phyloP scores from a whole-genome alignment of 2,888 invertebrate genomes.

The Drosophila histrio region DNA sequence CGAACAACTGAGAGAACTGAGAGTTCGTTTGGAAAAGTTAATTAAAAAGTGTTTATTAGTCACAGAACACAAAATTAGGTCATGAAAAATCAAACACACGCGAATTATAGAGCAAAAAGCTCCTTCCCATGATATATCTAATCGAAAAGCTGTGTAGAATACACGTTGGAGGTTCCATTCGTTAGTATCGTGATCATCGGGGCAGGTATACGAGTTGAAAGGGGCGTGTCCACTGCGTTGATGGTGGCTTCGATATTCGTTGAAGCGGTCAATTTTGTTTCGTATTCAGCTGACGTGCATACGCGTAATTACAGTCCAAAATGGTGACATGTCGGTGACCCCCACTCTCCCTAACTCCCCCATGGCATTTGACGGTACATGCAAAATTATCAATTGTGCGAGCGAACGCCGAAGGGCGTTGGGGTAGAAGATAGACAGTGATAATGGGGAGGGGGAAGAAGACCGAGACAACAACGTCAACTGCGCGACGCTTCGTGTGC shows the following conservation, averaged over 20 bases:
- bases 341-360: neutral
- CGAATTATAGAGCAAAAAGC: conserved; percentile 42
- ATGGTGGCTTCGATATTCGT: conserved; percentile 55
- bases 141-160: conserved; percentile 47
- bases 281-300: conserved; percentile 57
- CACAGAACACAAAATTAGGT: conserved; percentile 43
- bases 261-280: conserved; percentile 53
- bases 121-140: conserved; percentile 26
- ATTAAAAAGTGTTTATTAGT: conserved; percentile 35
- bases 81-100: conserved; percentile 59
- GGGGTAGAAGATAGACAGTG: neutral
- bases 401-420: neutral
- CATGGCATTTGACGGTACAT: conserved; percentile 10
- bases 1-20: too few species aligned
- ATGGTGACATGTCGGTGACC: conserved; percentile 50
- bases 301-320: conserved; percentile 69
- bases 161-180: neutral
- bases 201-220: neutral
- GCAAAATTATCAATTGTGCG: conserved; percentile 72
- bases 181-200: neutral
- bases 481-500: conserved; percentile 45
- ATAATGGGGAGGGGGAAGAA: neutral
- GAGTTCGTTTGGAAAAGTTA: too few species aligned
- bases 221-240: neutral
- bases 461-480: conserved; percentile 10